phyloP scores from a whole-genome alignment of 2,888 invertebrate genomes.

The Hirtodrosophila trivittata region DNA sequence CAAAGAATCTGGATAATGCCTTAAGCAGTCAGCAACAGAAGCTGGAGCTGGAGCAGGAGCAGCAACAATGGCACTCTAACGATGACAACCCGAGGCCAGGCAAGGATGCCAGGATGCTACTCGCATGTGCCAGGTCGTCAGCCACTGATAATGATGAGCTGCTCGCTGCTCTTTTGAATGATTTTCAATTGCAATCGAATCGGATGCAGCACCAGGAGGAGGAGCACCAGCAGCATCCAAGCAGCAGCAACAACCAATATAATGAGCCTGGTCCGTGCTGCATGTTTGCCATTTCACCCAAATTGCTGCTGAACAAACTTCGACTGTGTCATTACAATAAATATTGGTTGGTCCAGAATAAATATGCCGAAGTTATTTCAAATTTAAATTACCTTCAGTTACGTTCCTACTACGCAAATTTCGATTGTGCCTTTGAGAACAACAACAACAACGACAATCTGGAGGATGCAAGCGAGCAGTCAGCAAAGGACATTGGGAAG shows the following conservation, averaged over 20 bases:
- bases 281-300: conserved; percentile 81
- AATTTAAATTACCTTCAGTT: conserved; percentile 83
- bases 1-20: conserved; percentile 75
- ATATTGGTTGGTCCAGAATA: conserved; percentile 84
- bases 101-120: conserved; percentile 45
- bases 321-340: conserved; percentile 84
- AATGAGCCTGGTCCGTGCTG: conserved; percentile 67
- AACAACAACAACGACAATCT: conserved; percentile 34
- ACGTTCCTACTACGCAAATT: conserved; percentile 81
- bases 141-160: conserved; percentile 83
- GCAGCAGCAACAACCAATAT: conserved; percentile 45
- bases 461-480: conserved; percentile 6
- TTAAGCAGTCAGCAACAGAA: conserved; percentile 69
- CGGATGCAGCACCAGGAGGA: conserved; percentile 57
- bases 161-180: conserved; percentile 83
- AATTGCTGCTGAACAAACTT: conserved; percentile 84
- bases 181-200: conserved; percentile 82
- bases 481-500: conserved; percentile 11
- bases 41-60: conserved; percentile 35
- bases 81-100: conserved; percentile 63
- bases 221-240: conserved; percentile 32
- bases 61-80: conserved; percentile 71
- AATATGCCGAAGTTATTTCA: conserved; percentile 84
- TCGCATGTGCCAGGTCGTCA: conserved; percentile 59
- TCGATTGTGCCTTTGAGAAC: conserved; percentile 57